A percentile compares a stretch with the other conserved stretches of the same genome.
Conservation (phyloP, 2,888 invertebrate genomes). For the Drosophila mulleri region DNA sequence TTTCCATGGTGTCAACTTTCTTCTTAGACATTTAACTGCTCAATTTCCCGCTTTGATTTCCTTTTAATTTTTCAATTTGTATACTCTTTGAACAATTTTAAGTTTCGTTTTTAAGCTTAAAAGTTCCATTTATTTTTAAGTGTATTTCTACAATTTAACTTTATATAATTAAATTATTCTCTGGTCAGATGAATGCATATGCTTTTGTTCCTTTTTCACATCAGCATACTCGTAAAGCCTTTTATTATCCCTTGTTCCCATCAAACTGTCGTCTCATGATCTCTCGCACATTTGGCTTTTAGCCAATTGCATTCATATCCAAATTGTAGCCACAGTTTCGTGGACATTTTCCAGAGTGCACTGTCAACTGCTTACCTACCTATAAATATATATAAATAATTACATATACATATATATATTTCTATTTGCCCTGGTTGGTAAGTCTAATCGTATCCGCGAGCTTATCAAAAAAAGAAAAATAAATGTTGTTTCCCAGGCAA, state of each 20-base stretch:
- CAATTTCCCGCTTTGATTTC: too few species aligned
- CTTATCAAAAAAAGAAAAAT: constrained; percentile 49
- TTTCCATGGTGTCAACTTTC: background rate
- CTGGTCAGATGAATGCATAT: too few species aligned
- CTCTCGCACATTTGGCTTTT: constrained; percentile 24
- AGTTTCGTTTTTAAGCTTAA: too few species aligned
- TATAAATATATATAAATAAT: constrained; percentile 29
- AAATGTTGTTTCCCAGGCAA: constrained; percentile 61
- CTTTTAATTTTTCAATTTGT: too few species aligned
- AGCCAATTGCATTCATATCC: constrained; percentile 32
- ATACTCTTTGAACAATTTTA: too few species aligned
- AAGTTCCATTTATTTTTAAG: too few species aligned
- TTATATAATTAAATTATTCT: too few species aligned
- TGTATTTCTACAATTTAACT: too few species aligned
- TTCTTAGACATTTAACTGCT: background rate
- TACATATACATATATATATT: constrained; percentile 20
- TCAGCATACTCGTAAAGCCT: too few species aligned
- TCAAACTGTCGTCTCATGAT: too few species aligned
- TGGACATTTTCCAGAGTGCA: constrained; percentile 1
- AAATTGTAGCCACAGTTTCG: constrained; percentile 23
- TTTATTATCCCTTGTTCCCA: too few species aligned
- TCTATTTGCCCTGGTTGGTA: constrained; percentile 42
- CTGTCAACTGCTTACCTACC: constrained; percentile 8
- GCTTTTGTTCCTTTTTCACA: too few species aligned
- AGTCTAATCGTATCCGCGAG: constrained; percentile 53